These are phyloP conservation scores for Remorina albescens DNA, from an alignment of 2,797 vertebrate species.

Conservation along the genomic window DNA sequence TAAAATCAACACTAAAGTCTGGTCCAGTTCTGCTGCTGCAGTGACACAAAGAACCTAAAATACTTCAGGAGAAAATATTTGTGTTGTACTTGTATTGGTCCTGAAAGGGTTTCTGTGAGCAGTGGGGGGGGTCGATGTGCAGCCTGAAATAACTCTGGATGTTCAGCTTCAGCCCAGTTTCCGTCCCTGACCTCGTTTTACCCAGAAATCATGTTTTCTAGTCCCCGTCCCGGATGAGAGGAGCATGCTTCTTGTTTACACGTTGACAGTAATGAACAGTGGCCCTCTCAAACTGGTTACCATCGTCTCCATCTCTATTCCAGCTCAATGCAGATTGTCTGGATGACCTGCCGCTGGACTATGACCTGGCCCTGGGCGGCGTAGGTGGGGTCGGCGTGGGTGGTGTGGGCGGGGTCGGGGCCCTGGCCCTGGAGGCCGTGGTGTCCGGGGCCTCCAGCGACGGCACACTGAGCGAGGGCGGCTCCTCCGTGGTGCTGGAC, in stretches of 20 bases:
- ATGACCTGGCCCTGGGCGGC: slow-evolving; percentile 89
- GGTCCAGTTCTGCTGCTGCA: not conserved
- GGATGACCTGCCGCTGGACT: slow-evolving; percentile 93
- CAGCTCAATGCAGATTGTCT: slow-evolving; percentile 95
- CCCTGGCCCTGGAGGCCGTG: slow-evolving; percentile 75
- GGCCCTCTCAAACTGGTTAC: too few relatives aligned
- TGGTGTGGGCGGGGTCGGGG: slow-evolving; percentile 54
- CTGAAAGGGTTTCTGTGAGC: not conserved
- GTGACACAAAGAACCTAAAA: too few relatives aligned
- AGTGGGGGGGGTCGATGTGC: not conserved
- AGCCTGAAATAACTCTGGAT: too few relatives aligned
- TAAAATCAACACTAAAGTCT: not conserved
- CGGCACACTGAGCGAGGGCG: slow-evolving; percentile 87
- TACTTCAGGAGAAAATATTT: not conserved
- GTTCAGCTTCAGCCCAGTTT: not conserved
- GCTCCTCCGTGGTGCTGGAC: slow-evolving; percentile 88
- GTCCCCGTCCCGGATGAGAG: too few relatives aligned
- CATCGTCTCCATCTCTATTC: not conserved
- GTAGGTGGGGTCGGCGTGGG: slow-evolving; percentile 68
- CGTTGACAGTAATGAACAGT: too few relatives aligned
- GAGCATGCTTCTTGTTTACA: too few relatives aligned
- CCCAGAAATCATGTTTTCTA: not conserved
- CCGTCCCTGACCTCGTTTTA: not conserved
- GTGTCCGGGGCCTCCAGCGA: slow-evolving; percentile 85
- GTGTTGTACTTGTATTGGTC: too few relatives aligned